phyloP scores from a whole-genome alignment of 2,888 invertebrate genomes.

The Andrena fulva region DNA sequence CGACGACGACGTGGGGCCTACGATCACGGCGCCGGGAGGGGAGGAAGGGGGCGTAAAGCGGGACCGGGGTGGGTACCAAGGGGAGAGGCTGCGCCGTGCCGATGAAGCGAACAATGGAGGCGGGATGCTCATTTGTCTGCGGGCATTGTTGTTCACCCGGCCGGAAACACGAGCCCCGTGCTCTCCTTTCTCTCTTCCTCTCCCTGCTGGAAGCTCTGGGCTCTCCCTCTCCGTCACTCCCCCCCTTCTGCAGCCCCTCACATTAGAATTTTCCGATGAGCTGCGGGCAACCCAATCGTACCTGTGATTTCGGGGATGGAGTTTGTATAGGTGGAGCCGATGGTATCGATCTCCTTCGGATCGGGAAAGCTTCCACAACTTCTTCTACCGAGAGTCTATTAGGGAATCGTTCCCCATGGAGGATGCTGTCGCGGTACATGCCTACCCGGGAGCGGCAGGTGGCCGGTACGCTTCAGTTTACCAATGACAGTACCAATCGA shows the following conservation, averaged over 20 bases:
- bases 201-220: slow-evolving; percentile 40
- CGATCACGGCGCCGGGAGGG: slow-evolving; percentile 57
- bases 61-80: slow-evolving; percentile 69
- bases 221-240: slow-evolving; percentile 59
- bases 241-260: slow-evolving; percentile 4
- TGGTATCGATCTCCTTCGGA: no score
- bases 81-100: slow-evolving; percentile 78
- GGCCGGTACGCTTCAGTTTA: no score
- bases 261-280: slow-evolving; percentile 21
- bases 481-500: no score
- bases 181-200: slow-evolving; percentile 71
- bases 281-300: slow-evolving; percentile 23
- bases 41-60: slow-evolving; percentile 63
- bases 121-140: slow-evolving; percentile 85
- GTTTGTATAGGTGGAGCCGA: no score
- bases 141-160: slow-evolving; percentile 83
- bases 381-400: no score
- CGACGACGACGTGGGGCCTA: slow-evolving; percentile 45
- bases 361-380: no score
- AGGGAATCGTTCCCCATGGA: no score
- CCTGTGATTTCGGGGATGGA: background rate
- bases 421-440: no score
- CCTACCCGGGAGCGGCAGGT: no score
- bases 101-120: slow-evolving; percentile 84
- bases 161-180: slow-evolving; percentile 83